Conservation (phyloP, 1,140 invertebrate genomes). For the Philotrypesis tridentata region DNA sequence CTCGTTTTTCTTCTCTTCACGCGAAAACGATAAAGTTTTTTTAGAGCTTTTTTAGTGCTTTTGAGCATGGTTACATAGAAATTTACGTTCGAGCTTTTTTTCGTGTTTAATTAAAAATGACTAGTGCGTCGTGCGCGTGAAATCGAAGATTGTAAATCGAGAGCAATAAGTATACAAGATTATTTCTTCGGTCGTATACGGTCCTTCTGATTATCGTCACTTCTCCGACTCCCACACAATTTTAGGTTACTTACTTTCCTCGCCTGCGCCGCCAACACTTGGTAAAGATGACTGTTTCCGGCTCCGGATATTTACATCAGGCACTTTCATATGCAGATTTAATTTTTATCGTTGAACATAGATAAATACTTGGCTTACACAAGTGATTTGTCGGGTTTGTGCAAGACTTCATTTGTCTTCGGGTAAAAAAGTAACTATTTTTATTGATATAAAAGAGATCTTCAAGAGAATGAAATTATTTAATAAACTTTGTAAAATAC, state of each 20-base stretch:
- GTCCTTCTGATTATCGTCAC: slow-evolving; percentile 1
- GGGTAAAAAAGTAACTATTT: no score
- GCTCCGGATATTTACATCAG: slow-evolving; percentile 25
- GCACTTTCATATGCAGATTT: background rate
- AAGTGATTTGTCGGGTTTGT: no score
- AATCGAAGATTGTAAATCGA: background rate
- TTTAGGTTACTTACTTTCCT: slow-evolving; percentile 18
- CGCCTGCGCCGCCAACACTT: background rate
- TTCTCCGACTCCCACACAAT: slow-evolving; percentile 24
- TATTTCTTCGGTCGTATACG: background rate
- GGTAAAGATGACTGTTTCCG: slow-evolving; percentile 18
- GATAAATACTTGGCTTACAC: background rate
- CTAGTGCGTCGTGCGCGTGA: no score
- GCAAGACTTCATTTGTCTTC: no score
- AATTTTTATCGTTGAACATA: background rate
- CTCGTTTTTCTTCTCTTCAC: background rate
- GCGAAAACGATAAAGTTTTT: background rate
- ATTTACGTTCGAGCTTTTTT: no score
- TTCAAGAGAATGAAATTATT: no score
- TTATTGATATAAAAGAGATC: no score
- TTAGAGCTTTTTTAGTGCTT: background rate
- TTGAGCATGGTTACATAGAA: no score
- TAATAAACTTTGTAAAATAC: no score
- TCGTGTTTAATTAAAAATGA: no score
- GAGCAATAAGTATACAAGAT: slow-evolving; percentile 1